These are phyloP conservation scores for Drosophila anomalata DNA, from an alignment of 2,888 invertebrate species.

Conservation along the genomic window DNA sequence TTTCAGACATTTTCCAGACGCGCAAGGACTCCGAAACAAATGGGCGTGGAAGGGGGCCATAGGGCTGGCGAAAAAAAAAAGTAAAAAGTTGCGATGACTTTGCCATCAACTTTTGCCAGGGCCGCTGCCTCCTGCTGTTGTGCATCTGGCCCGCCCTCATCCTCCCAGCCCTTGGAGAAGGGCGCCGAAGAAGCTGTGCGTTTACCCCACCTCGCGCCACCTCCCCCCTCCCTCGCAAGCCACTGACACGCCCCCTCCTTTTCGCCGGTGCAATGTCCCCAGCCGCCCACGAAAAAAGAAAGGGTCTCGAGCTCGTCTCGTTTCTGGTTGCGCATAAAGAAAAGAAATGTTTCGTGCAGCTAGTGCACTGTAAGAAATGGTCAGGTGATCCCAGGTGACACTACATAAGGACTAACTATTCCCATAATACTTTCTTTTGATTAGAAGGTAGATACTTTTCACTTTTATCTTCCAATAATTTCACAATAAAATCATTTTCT, in stretches of 20 bases:
- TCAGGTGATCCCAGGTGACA: not conserved
- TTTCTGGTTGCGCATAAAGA: conserved; percentile 72
- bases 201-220: conserved; percentile 52
- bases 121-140: conserved; percentile 56
- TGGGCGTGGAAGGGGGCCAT: conserved; percentile 32
- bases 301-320: conserved; percentile 73
- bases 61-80: conserved; percentile 33
- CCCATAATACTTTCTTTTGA: too few relatives aligned
- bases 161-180: conserved; percentile 66
- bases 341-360: conserved; percentile 78
- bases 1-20: conserved; percentile 80
- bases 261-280: conserved; percentile 50
- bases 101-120: conserved; percentile 70
- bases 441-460: too few relatives aligned
- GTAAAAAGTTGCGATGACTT: conserved; percentile 67
- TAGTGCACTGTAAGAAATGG: conserved; percentile 36
- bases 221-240: not conserved
- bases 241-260: conserved; percentile 26
- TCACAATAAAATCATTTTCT: too few relatives aligned
- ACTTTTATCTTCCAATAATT: too few relatives aligned
- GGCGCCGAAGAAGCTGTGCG: conserved; percentile 75
- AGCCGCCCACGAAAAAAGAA: conserved; percentile 62
- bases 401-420: not conserved
- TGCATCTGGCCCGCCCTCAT: conserved; percentile 21
- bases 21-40: conserved; percentile 65